Conservation (phyloP, 2,113 vertebrate species). For the Turnix velox region DNA sequence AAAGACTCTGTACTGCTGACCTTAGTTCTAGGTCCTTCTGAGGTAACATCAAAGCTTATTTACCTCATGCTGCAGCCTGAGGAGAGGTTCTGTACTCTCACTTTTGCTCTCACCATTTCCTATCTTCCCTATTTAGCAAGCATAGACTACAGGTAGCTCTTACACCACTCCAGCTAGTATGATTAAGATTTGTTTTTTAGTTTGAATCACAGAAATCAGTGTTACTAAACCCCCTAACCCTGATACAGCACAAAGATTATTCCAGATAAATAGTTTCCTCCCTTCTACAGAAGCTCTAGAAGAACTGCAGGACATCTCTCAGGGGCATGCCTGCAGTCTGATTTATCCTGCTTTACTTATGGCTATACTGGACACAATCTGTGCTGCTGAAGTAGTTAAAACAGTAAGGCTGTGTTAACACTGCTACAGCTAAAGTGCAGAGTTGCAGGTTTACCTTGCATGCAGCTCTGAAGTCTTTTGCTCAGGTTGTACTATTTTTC, state of each 20-base stretch:
- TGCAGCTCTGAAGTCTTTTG: background rate
- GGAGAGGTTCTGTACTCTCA: background rate
- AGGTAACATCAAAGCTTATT: slow-evolving; percentile 45
- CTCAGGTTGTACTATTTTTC: background rate
- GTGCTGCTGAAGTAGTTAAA: background rate
- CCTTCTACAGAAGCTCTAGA: background rate
- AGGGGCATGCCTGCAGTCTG: background rate
- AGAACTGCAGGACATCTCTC: background rate
- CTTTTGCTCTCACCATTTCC: background rate
- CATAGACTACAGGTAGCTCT: background rate
- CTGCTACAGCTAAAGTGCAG: background rate
- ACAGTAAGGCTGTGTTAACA: background rate
- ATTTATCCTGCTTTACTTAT: background rate
- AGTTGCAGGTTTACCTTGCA: background rate
- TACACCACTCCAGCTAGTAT: background rate
- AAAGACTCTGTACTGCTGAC: background rate
- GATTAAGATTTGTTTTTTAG: background rate
- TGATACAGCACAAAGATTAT: rapidly evolving
- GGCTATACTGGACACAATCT: background rate
- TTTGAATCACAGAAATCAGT: background rate
- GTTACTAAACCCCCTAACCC: background rate
- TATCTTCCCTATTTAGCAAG: background rate
- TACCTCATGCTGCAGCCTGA: background rate
- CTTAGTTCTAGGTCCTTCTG: background rate
- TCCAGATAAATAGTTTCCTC: background rate